phyloP scores from a whole-genome alignment of 2,113 vertebrate genomes.

The Telmatochromis brichardi region DNA sequence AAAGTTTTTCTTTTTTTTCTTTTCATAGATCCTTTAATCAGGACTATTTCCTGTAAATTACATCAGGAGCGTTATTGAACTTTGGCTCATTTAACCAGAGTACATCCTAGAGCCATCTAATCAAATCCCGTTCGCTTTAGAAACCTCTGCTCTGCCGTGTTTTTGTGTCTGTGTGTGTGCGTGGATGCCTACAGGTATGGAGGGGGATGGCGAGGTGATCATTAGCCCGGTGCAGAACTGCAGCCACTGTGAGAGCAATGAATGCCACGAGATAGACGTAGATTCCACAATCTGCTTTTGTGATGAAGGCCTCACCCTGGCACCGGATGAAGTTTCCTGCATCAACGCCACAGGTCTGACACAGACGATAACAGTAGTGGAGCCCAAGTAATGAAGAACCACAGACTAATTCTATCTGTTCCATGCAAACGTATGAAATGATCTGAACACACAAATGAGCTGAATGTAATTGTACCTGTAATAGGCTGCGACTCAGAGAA shows the following conservation, averaged over 20 bases:
- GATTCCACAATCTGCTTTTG: constrained; percentile 85
- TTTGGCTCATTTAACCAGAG: neutral
- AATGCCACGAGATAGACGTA: constrained; percentile 77
- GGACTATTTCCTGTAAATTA: neutral
- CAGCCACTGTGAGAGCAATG: constrained; percentile 88
- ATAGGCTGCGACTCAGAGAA: constrained; percentile 37
- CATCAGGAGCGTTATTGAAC: neutral
- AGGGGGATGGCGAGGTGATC: constrained; percentile 90
- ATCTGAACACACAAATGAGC: neutral
- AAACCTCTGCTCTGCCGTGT: neutral
- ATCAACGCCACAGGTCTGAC: constrained; percentile 61
- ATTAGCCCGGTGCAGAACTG: constrained; percentile 92
- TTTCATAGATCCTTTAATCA: neutral
- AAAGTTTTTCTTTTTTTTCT: neutral
- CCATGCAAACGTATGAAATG: neutral
- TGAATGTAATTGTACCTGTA: constrained; percentile 38
- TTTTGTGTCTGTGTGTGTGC: neutral
- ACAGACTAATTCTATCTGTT: neutral
- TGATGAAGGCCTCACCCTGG: constrained; percentile 79
- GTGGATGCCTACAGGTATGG: constrained; percentile 73
- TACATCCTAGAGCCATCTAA: neutral
- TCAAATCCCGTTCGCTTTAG: neutral
- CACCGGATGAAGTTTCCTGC: constrained; percentile 82
- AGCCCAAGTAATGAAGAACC: neutral
- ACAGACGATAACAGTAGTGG: neutral